Evolutionary conservation across 2,888 invertebrate genomes (phyloP), one percentile per base, ranked within the genome.

Genomic region (Lasius platythorax): DNA sequence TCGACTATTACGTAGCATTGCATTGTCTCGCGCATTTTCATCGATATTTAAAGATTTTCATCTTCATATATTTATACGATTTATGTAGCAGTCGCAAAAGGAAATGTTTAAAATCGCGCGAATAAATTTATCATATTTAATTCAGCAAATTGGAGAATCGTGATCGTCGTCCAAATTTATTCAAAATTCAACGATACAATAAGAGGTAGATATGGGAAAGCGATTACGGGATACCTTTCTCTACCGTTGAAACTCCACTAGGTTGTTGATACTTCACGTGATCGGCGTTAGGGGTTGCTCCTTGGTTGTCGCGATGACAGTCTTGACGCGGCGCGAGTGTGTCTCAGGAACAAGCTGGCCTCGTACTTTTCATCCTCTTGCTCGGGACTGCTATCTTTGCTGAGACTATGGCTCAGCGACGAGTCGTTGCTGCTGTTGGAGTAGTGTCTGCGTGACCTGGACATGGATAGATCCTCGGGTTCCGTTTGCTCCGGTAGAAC

Each of bases 391-490:
- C 94, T 95, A 28, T 95, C 95, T 46, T 94, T 95, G 46, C 94
- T 95, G 53, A 53, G 53, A n/a, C 53, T 53, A 53, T n/a, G 53
- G 30, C 95, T 95, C 83, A 95, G 83, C 1, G 96, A 96, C 0
- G 96, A 96, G 74, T 93, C 95, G 0, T 95, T 95, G 85, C 95
- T 95, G 90, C 95, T 95, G 90, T 96, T 96, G 3, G 96, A 94
- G 53, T 92, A 93, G 0, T 92, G 91, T 76, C 93, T 90, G 0
- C 96, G 95, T 6, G 96, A 66, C 30, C 63, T 96, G 68, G 96
- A 96, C 96, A 98, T 97, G 81, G 98, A 98, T 87, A 98, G 96
- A 94, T 98, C 98, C 94, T 98, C 98, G 9, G 98, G 98, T 95
- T 98, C 98, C 2, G 98, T 98, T 95, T 98, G 98, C 94, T 97